Conservation (phyloP, 2,888 invertebrate genomes). For the Scotopteryx bipunctaria region DNA sequence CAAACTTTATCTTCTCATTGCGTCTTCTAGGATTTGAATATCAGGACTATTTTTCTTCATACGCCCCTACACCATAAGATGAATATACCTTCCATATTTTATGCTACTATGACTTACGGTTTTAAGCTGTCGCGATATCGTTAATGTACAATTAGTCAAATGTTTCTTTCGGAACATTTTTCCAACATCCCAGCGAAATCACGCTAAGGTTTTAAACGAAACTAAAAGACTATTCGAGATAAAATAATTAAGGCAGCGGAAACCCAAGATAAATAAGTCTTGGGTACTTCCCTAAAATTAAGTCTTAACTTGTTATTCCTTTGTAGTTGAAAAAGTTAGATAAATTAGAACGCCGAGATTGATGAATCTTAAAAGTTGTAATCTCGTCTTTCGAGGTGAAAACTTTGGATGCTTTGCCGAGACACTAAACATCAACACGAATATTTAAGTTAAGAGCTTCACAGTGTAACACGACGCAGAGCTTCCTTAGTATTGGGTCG, state of each 20-base stretch:
- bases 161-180: too few relatives aligned
- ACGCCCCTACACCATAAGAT: too few relatives aligned
- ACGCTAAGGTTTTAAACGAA: too few relatives aligned
- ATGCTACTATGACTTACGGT: too few relatives aligned
- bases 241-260: conserved; percentile 38
- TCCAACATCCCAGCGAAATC: too few relatives aligned
- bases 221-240: conserved; percentile 33
- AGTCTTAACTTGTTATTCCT: conserved; percentile 49
- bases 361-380: conserved; percentile 74
- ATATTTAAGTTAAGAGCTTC: conserved; percentile 37
- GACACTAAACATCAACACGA: conserved; percentile 39
- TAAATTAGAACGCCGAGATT: conserved; percentile 55
- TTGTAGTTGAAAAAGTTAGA: conserved; percentile 43
- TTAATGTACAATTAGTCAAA: too few relatives aligned
- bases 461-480: conserved; percentile 9
- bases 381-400: conserved; percentile 57
- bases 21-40: too few relatives aligned
- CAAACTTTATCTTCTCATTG: too few relatives aligned
- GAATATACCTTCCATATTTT: too few relatives aligned
- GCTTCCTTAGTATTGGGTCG: neutral
- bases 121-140: neutral
- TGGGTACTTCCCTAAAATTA: conserved; percentile 43
- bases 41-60: too few relatives aligned
- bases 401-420: conserved; percentile 32
- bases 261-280: conserved; percentile 38